Evolutionary conservation across 2,113 vertebrate species (phyloP), one percentile per base, ranked within the genome.

Genomic region (Ceyx cyanopectus): DNA sequence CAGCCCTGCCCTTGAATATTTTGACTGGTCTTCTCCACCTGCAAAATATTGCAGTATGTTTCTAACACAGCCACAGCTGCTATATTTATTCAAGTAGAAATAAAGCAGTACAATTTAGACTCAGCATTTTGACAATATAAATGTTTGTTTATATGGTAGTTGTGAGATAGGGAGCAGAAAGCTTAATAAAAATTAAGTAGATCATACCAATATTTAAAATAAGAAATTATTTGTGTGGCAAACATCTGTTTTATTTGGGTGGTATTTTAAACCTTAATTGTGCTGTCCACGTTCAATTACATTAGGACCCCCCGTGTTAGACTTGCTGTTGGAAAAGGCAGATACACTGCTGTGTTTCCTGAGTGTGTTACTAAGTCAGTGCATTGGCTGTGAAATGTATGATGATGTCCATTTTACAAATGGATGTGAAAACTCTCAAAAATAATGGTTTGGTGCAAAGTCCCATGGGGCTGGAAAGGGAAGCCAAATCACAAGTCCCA

Each of bases 401-500:
- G 32, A 68, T 68, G 77, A 62, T 82, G 63, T 66, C 63, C 46
- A 13, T 74, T 95, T 54, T 30, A 87, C 67, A 92, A 89, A 91
- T 56, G 69, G 57, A 14, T 63, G 67, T 70, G 46, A 73, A 83
- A 87, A 80, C 17, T 69, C 70, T 50, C 14, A 94, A 93, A 92
- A 91, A 74, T 70, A 81, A 85, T 60, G 56, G 30, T 70, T 94
- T 89, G 79, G 85, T 92, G 75, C 79, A 70, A 60, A 80, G 79
- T 95, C 93, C 76, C 72, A 0, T 75, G 68, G 34, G 76, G 40
- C 56, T 95, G 77, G 37, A 65, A 81, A 30, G 6, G 51, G 20
- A 86, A 94, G 54, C 60, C 96, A 94, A 81, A 53, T 92, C 85
- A 82, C 66, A 78, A 89, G 87, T 89, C 81, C 92, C 45, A 43